Base-by-base conservation (phyloP, 2,113 vertebrate species). In the Labeo rohita region DNA sequence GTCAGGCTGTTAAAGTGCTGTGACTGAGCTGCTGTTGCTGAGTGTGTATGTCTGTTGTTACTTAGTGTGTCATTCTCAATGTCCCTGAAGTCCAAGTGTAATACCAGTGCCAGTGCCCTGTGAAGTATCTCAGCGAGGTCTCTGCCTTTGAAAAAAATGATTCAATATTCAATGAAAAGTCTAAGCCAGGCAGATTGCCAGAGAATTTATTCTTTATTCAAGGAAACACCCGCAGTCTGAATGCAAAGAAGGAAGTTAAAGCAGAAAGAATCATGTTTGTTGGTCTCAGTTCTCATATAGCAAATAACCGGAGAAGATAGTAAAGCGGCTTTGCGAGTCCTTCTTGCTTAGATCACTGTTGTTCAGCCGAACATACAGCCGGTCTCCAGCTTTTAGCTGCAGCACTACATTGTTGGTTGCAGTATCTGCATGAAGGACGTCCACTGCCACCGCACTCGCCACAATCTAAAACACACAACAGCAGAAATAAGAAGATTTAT, bases 231-330 rank as follows among this genome's bases (percentile, higher is more conserved):
- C 28, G 21, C 59, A 36, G 23, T 13, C 9, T 65, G 43, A 80
- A 84, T 75, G 54, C 63, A 88, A 73, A 87, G 59, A 77, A 52
- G 23, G 47, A 65, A 11, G 79, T 70, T 59, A 6, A 13, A 16
- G 47, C 16, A 70, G 39, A 49, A 52, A 47, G 6, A 45, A 66
- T 43, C 12, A 52, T 18, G n/a, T 16, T 13, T 61, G 21, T 61
- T 7, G 1, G 52, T 39, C 47, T 90, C 83, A 90, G 50, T 84
- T 52, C n/a, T 80, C 89, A 8, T 89, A 85, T 1, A 90, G 75
- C 66, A 90, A 76, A 80, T 87, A 78, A 34, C 89, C 89, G 16
- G 86, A 76, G 78, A 90, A 90, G 75, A 87, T 80, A 65, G 85
- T 90, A 80, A 90, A 87, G 59, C 82, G 85, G 50, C 59, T 85